Base-by-base conservation (phyloP, 2,797 vertebrate species). In the Leucoraja ocellata region DNA sequence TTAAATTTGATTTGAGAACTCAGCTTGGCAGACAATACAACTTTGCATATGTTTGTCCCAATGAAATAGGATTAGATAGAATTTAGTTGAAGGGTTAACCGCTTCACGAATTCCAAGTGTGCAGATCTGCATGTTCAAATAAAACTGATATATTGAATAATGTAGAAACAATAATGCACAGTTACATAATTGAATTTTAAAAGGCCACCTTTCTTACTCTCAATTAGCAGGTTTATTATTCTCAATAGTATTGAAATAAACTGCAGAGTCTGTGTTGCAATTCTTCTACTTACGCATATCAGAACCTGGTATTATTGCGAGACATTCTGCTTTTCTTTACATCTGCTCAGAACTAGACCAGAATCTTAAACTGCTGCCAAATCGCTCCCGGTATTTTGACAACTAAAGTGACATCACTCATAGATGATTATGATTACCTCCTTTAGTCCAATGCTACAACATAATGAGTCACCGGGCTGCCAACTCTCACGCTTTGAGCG, bases 61-160 rank as follows among this genome's bases (percentile, higher is more conserved):
- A 46, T 14, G 90, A 92, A 92, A 74, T 1, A 76, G 90, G 90
- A 92, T 92, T 74, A 76, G 39, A n/a, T 76, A n/a, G 71, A 92
- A 25, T 39, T 74, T 92, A 54, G 71, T 28, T 54, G 39, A 25
- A 92, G 11, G 71, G 76, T 92, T 92, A 92, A 54, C 90, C 71
- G 58, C 90, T 76, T 0, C 36, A 23, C 13, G 18, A 54, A 54
- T 92, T 9, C 90, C 9, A 76, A 58, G 25, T 16, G 23, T 92
- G 25, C 39, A 28, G 23, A 76, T 54, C 39, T 92, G 16, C 90
- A 73, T 46, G 4, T 54, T 13, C 25, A 76, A 92, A 73, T 14
- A 74, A 46, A 74, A 92, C 23, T 46, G 71, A 46, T 74, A 16
- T 25, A 76, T 28, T 92, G 71, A 54, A 76, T 54, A 92, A 73